These are phyloP conservation scores for Epizoanthus fatuus DNA, from an alignment of 92 coral and sea anemone species.

Conservation along the genomic window DNA sequence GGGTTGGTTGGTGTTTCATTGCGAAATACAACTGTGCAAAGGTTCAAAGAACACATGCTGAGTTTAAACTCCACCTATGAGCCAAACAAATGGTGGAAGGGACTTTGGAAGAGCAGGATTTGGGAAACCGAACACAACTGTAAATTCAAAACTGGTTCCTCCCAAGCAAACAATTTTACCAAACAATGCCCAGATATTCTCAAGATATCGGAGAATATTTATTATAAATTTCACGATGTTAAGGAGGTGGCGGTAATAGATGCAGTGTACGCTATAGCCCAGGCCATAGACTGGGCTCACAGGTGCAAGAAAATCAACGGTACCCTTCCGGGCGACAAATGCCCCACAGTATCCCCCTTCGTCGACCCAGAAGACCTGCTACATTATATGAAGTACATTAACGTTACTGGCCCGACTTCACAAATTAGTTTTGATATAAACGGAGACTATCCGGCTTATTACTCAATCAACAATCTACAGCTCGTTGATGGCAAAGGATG, in stretches of 20 bases:
- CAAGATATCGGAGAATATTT: constrained; percentile 54
- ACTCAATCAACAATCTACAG: constrained; percentile 77
- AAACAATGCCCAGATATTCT: constrained; percentile 55
- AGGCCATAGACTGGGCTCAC: constrained; percentile 80
- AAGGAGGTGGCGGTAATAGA: constrained; percentile 81
- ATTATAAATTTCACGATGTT: constrained; percentile 60
- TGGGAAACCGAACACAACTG: constrained; percentile 67
- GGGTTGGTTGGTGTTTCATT: constrained; percentile 86
- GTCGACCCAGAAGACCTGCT: constrained; percentile 67
- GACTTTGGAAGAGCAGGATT: constrained; percentile 61
- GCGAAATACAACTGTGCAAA: constrained; percentile 59
- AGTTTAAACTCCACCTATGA: constrained; percentile 64
- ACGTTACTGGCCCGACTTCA: constrained; percentile 60
- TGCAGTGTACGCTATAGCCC: constrained; percentile 95
- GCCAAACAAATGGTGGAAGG: constrained; percentile 80
- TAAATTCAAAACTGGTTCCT: constrained; percentile 44
- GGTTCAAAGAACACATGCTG: constrained; percentile 59
- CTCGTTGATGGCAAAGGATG: constrained; percentile 55
- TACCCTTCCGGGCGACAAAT: constrained; percentile 25
- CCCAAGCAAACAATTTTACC: neutral
- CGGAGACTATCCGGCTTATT: constrained; percentile 74
- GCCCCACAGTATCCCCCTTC: constrained; percentile 63
- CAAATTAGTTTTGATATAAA: constrained; percentile 72
- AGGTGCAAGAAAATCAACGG: constrained; percentile 64
- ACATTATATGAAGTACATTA: constrained; percentile 54